These are phyloP conservation scores for Nothoprocta perdicaria DNA, from an alignment of 2,113 vertebrate species.

Conservation along the genomic window DNA sequence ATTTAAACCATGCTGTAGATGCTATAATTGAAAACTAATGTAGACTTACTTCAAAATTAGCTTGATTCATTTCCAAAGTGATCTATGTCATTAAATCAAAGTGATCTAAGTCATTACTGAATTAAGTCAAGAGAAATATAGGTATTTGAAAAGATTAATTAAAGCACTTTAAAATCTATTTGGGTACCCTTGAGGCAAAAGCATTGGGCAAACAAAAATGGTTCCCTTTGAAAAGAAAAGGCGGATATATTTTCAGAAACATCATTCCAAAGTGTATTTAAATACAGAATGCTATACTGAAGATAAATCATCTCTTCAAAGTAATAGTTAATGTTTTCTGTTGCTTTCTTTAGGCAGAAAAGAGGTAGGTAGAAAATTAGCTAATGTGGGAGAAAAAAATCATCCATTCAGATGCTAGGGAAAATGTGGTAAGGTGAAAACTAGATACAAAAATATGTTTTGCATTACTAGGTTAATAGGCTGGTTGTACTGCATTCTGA, in stretches of 20 bases:
- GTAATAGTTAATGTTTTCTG: neutral
- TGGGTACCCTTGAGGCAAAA: neutral
- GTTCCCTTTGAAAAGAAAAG: neutral
- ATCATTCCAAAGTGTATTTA: neutral
- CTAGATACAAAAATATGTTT: neutral
- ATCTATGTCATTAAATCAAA: neutral
- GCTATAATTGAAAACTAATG: neutral
- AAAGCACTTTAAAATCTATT: neutral
- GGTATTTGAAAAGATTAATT: constrained; percentile 31
- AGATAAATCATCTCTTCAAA: neutral
- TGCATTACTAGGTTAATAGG: neutral
- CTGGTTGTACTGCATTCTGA: neutral
- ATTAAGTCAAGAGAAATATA: constrained; percentile 13
- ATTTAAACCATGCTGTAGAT: neutral
- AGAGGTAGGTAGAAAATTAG: neutral
- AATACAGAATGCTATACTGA: neutral
- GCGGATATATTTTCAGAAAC: neutral
- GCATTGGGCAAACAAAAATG: neutral
- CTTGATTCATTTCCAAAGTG: constrained; percentile 1
- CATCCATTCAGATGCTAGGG: neutral
- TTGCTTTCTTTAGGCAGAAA: neutral
- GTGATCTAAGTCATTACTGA: neutral
- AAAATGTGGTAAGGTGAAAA: neutral
- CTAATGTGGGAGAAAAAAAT: neutral
- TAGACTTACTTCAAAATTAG: constrained; percentile 20